Conservation (phyloP, 2,797 vertebrate genomes). For the Tragelaphus eurycerus region DNA sequence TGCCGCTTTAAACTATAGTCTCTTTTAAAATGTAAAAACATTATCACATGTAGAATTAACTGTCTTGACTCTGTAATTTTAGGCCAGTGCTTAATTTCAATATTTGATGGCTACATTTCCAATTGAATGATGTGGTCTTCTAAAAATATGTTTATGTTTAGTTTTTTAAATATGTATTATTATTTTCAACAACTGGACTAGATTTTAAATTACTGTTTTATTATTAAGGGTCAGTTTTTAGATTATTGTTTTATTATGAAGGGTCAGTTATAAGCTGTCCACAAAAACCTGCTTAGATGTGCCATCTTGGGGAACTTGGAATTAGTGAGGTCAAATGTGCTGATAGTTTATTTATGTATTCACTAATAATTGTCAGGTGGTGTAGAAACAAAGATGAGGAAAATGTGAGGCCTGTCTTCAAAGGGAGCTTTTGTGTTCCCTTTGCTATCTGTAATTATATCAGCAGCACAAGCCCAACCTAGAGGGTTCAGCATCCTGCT, state of each 20-base stretch:
- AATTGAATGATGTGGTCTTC: background rate
- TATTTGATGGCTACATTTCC: background rate
- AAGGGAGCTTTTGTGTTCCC: background rate
- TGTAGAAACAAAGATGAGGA: background rate
- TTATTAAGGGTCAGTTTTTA: constrained; percentile 27
- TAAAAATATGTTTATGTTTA: background rate
- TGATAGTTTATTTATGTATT: background rate
- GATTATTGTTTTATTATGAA: background rate
- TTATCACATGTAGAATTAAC: background rate
- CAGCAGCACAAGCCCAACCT: background rate
- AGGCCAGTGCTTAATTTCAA: background rate
- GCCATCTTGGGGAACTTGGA: background rate
- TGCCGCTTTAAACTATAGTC: background rate
- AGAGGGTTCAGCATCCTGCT: background rate
- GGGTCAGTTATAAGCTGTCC: background rate
- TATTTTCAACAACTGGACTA: background rate
- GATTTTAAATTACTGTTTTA: background rate
- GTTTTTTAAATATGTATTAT: background rate
- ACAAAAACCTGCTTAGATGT: background rate
- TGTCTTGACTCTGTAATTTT: background rate
- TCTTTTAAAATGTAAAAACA: background rate
- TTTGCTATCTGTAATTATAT: background rate
- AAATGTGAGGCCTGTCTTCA: background rate
- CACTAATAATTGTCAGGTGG: background rate
- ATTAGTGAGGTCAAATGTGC: background rate